These are phyloP conservation scores for Hirtodrosophila cameraria DNA, from an alignment of 2,888 invertebrate genomes.

Conservation along the genomic window DNA sequence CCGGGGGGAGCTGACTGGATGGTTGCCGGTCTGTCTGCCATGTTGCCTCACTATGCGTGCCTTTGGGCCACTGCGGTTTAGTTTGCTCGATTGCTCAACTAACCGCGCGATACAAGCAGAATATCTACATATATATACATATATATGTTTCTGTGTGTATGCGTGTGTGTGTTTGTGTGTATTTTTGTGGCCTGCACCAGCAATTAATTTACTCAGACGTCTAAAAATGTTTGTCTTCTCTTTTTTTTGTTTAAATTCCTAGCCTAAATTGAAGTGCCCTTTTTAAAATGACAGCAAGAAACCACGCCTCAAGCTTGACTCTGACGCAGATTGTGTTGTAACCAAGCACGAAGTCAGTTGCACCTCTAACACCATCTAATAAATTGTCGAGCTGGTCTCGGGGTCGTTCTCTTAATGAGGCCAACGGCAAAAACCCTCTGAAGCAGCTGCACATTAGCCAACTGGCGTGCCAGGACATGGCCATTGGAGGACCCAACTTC, in stretches of 20 bases:
- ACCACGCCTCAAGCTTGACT: conserved; percentile 11
- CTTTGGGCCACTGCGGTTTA: conserved; percentile 50
- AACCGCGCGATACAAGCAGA: conserved; percentile 52
- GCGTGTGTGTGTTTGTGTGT: conserved; percentile 18
- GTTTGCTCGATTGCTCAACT: conserved; percentile 74
- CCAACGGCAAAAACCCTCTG: conserved; percentile 10
- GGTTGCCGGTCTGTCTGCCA: conserved; percentile 47
- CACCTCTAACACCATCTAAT: conserved; percentile 25
- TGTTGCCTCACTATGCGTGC: conserved; percentile 50
- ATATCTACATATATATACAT: not conserved
- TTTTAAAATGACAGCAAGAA: conserved; percentile 40
- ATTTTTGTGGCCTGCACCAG: conserved; percentile 36
- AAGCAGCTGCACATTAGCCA: conserved; percentile 33
- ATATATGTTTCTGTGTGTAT: not conserved
- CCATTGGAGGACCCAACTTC: conserved; percentile 36
- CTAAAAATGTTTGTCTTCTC: conserved; percentile 8
- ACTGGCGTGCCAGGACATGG: conserved; percentile 13
- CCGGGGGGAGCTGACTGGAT: not conserved
- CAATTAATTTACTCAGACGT: conserved; percentile 63
- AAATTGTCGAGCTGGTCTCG: conserved; percentile 36
- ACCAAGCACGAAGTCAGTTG: conserved; percentile 9
- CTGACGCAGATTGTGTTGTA: conserved; percentile 51
- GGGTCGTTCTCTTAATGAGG: conserved; percentile 47
- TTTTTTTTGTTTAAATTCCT: conserved; percentile 12
- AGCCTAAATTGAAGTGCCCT: conserved; percentile 56